These are phyloP conservation scores for Gallinago jamesoni DNA, from an alignment of 2,113 vertebrate species.

Conservation along the genomic window DNA sequence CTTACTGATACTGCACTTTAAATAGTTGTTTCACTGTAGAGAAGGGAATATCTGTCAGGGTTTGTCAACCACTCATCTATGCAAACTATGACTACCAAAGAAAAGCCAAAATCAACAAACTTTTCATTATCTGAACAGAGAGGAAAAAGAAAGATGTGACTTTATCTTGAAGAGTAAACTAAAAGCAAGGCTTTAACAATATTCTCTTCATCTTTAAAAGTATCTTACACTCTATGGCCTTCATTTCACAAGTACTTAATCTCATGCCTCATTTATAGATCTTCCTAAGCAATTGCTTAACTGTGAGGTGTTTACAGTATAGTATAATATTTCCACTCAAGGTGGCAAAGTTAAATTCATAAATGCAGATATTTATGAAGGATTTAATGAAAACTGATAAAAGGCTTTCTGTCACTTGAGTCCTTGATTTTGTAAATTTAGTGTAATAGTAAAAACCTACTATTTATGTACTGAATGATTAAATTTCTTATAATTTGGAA, in stretches of 20 bases:
- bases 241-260: not conserved
- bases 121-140: not conserved
- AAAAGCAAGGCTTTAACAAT: not conserved
- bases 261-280: not conserved
- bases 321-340: not conserved
- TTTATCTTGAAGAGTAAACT: not conserved
- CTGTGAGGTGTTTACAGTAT: not conserved
- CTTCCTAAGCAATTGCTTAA: not conserved
- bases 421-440: not conserved
- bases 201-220: not conserved
- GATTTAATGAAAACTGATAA: not conserved
- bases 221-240: not conserved
- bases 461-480: not conserved
- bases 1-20: not conserved
- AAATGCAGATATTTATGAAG: not conserved
- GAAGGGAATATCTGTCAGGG: not conserved
- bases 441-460: not conserved
- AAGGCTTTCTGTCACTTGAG: not conserved
- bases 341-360: not conserved
- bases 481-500: not conserved
- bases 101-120: not conserved
- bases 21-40: not conserved
- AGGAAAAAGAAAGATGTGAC: not conserved
- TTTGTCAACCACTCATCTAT: not conserved
- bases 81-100: not conserved